phyloP scores from a whole-genome alignment of 1,140 invertebrate genomes.

The Manduca sexta region DNA sequence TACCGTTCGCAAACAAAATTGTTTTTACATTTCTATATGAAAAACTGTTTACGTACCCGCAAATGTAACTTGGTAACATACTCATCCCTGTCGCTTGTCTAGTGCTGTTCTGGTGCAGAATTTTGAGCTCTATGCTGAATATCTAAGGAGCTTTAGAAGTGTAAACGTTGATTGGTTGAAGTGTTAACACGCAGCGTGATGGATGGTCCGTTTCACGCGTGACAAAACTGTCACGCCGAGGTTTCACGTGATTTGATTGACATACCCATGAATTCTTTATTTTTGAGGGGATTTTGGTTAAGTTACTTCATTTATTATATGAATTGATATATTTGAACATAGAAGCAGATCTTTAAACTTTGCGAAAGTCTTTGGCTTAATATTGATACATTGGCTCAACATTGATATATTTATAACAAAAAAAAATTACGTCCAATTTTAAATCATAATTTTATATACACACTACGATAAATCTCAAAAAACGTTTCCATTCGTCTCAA shows the following conservation, averaged over 20 bases:
- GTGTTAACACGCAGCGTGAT: slow-evolving; percentile 52
- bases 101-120: not conserved
- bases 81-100: slow-evolving; percentile 10
- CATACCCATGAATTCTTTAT: slow-evolving; percentile 40
- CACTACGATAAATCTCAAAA: too few species aligned
- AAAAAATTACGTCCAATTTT: too few species aligned
- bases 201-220: slow-evolving; percentile 50
- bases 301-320: slow-evolving; percentile 9
- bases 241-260: slow-evolving; percentile 40
- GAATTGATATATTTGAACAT: not conserved
- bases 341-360: too few species aligned
- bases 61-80: slow-evolving; percentile 25
- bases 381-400: too few species aligned
- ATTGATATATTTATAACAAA: too few species aligned
- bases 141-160: not conserved
- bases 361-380: too few species aligned
- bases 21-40: not conserved
- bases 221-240: slow-evolving; percentile 46
- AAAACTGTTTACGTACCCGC: slow-evolving; percentile 9
- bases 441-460: too few species aligned
- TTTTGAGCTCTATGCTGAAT: slow-evolving; percentile 9
- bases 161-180: slow-evolving; percentile 18
- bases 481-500: too few species aligned
- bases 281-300: slow-evolving; percentile 5
- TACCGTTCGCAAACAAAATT: not conserved